Percentiles rank a stretch among this genome's conserved stretches.
Conservation (phyloP, 1,140 invertebrate species). For the Calosoma granatense region DNA sequence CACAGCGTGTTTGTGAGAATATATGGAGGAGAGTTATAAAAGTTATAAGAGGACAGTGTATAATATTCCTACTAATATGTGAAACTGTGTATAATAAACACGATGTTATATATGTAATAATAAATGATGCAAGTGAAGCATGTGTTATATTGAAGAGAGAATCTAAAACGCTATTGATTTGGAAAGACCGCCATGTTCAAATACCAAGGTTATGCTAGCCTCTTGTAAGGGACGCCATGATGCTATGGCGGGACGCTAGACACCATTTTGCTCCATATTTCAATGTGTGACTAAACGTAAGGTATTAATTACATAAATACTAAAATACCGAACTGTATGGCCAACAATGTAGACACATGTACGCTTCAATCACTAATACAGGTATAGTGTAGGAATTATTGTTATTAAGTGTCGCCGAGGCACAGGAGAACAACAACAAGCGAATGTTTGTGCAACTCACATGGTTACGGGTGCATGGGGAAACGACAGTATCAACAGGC, state of each 20-base stretch:
- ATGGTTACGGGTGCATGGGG: conserved; percentile 1
- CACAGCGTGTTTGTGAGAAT: too few relatives aligned
- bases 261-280: conserved; percentile 16
- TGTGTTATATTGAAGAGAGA: too few relatives aligned
- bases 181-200: conserved; percentile 13
- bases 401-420: too few relatives aligned
- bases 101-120: neutral
- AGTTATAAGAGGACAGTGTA: too few relatives aligned
- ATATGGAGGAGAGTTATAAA: too few relatives aligned
- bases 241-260: conserved; percentile 32
- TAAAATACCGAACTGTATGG: too few relatives aligned
- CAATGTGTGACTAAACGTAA: neutral
- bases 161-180: conserved; percentile 10
- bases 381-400: too few relatives aligned
- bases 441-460: neutral
- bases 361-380: too few relatives aligned
- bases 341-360: too few relatives aligned
- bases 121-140: too few relatives aligned
- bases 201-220: conserved; percentile 16
- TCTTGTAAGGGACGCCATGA: conserved; percentile 18
- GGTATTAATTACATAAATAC: neutral
- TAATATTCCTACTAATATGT: too few relatives aligned
- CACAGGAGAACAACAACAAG: neutral
- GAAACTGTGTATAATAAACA: neutral
- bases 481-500: neutral